Percentiles rank a stretch among this genome's conserved stretches.
phyloP scores from a whole-genome alignment of 2,797 vertebrate genomes.

The Hydrocynus forskahlii region DNA sequence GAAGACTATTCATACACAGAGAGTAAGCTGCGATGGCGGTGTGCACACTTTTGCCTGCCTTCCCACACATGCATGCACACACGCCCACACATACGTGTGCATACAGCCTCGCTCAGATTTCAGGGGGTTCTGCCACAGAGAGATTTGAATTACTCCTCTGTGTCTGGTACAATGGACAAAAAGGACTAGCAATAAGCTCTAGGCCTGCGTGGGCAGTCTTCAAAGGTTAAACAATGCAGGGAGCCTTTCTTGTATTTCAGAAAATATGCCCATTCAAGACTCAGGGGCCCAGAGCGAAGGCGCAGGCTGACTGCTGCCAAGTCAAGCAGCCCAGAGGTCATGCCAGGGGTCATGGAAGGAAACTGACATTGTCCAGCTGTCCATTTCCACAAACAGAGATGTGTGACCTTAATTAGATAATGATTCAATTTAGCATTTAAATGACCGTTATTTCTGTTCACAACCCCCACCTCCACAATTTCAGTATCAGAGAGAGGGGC shows the following conservation, averaged over 20 bases:
- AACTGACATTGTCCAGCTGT: slow-evolving; percentile 7
- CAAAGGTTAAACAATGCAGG: slow-evolving; percentile 65
- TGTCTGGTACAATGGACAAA: slow-evolving; percentile 53
- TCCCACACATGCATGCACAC: neutral
- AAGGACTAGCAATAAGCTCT: slow-evolving; percentile 55
- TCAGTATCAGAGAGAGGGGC: slow-evolving; percentile 21
- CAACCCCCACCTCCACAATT: neutral
- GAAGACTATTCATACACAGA: slow-evolving; percentile 31
- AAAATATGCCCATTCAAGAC: slow-evolving; percentile 61
- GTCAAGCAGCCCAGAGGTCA: slow-evolving; percentile 41
- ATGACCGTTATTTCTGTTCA: slow-evolving; percentile 22
- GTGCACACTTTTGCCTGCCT: neutral
- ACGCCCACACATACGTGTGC: neutral
- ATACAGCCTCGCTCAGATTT: slow-evolving; percentile 41
- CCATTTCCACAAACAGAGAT: slow-evolving; percentile 10
- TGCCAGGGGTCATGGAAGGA: slow-evolving; percentile 8
- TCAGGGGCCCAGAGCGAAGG: slow-evolving; percentile 47
- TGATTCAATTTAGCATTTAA: slow-evolving; percentile 8
- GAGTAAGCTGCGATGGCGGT: slow-evolving; percentile 1
- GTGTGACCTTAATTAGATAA: slow-evolving; percentile 8
- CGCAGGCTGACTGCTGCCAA: neutral
- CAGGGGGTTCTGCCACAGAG: slow-evolving; percentile 40
- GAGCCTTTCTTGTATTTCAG: slow-evolving; percentile 59
- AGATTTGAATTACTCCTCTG: slow-evolving; percentile 69
- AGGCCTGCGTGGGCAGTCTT: slow-evolving; percentile 53